These are phyloP conservation scores for silkworm (Bombyx mori) DNA, from an alignment of 1,140 invertebrate genomes.

Conservation along the genomic window DNA sequence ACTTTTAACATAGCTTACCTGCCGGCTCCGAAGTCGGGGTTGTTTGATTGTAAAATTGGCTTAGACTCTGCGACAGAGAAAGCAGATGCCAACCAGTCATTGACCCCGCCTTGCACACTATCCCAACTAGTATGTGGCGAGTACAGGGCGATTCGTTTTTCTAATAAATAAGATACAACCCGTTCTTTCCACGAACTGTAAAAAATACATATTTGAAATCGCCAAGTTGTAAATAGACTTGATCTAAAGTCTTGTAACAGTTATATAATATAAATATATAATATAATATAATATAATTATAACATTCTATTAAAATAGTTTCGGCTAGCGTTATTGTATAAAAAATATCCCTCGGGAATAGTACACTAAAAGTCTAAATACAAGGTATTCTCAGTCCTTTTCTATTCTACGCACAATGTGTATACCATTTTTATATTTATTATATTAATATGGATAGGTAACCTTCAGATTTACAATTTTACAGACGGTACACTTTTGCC, in stretches of 20 bases:
- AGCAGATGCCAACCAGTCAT: conserved; percentile 90
- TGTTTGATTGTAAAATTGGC: conserved; percentile 65
- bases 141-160: conserved; percentile 90
- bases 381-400: too few species aligned
- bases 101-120: conserved; percentile 85
- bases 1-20: conserved; percentile 30
- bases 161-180: conserved; percentile 85
- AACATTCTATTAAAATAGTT: neutral
- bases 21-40: conserved; percentile 75
- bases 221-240: too few species aligned
- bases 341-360: neutral
- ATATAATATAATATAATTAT: conserved; percentile 5
- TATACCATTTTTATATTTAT: too few species aligned
- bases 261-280: neutral
- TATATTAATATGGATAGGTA: too few species aligned
- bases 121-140: conserved; percentile 96
- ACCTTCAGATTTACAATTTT: too few species aligned
- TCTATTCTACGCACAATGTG: too few species aligned
- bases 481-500: too few species aligned
- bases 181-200: conserved; percentile 81
- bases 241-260: too few species aligned
- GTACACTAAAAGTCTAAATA: too few species aligned
- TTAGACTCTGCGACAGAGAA: conserved; percentile 70
- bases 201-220: conserved; percentile 22
- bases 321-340: neutral